Conservation (phyloP, 2,888 invertebrate genomes). For the Protodeltote pygarga region DNA sequence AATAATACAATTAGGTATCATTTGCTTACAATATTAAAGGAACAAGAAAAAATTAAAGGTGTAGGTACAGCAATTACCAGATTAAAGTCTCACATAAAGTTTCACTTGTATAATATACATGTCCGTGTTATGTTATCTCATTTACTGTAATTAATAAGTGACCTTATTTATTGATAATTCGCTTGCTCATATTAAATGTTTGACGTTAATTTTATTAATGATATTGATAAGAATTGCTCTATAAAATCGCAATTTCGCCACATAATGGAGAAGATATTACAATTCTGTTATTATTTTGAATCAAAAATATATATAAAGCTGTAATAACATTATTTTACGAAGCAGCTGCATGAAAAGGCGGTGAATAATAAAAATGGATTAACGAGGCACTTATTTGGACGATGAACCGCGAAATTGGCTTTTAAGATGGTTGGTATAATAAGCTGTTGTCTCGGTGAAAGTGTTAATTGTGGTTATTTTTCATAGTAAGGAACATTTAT, state of each 20-base stretch:
- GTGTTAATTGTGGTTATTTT: background rate
- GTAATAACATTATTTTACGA: conserved; percentile 29
- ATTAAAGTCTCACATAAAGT: conserved; percentile 22
- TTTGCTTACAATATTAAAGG: no score
- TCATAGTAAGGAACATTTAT: background rate
- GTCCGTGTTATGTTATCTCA: conserved; percentile 24
- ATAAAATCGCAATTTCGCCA: conserved; percentile 15
- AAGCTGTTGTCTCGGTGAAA: conserved; percentile 6
- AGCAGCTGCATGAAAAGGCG: conserved; percentile 32
- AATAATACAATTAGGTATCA: conserved; percentile 15
- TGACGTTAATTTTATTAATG: conserved; percentile 29
- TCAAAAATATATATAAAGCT: conserved; percentile 18
- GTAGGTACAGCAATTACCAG: conserved; percentile 6
- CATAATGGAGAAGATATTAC: no score
- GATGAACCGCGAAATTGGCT: conserved; percentile 36
- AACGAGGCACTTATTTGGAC: conserved; percentile 35
- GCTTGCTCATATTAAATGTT: conserved; percentile 26
- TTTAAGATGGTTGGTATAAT: conserved; percentile 19
- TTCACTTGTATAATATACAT: conserved; percentile 15
- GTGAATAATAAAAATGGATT: conserved; percentile 36
- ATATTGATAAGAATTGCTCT: conserved; percentile 19
- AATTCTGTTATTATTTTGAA: conserved; percentile 25
- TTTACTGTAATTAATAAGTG: conserved; percentile 32
- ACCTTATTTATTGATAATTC: conserved; percentile 31
- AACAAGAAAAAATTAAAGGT: background rate